Evolutionary conservation across 2,888 invertebrate genomes (phyloP).

Genomic region (Philhelius pedissequus): DNA sequence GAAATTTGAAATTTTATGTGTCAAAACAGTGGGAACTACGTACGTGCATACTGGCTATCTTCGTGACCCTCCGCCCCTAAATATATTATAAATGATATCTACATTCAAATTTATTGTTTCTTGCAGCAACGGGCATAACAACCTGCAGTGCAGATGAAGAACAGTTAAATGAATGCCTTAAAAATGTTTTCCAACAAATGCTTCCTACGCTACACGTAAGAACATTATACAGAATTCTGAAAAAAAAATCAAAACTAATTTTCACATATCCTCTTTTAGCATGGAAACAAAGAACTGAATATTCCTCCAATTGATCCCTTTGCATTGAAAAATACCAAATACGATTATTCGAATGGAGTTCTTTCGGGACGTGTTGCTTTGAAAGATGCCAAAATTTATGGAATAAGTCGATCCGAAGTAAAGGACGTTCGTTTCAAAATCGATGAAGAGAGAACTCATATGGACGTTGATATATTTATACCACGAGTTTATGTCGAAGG

Average conservation of each 20-base stretch:
- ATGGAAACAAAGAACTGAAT: conserved; percentile 76
- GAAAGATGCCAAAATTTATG: conserved; percentile 81
- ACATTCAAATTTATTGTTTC: not conserved
- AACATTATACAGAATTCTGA: not conserved
- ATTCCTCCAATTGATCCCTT: conserved; percentile 77
- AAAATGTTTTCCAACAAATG: conserved; percentile 80
- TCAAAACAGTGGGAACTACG: too few species aligned
- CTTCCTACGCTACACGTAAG: conserved; percentile 75
- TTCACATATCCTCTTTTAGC: conserved; percentile 53
- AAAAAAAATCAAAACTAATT: not conserved
- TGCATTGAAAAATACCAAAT: conserved; percentile 72
- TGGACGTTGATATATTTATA: conserved; percentile 82
- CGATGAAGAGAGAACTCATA: conserved; percentile 80
- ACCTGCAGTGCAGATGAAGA: conserved; percentile 81
- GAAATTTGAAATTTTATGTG: too few species aligned
- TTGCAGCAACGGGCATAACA: conserved; percentile 80
- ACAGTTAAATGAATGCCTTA: conserved; percentile 82
- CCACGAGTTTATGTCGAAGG: conserved; percentile 82
- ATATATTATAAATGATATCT: too few species aligned
- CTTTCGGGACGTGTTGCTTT: conserved; percentile 76
- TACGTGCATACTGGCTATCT: too few species aligned
- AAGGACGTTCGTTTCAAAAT: conserved; percentile 81
- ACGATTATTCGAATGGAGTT: conserved; percentile 74
- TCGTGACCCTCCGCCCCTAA: too few species aligned
- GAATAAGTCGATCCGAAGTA: conserved; percentile 80